Base-by-base conservation (phyloP, 2,888 invertebrate genomes). In the Sarcophaga rosellei region DNA sequence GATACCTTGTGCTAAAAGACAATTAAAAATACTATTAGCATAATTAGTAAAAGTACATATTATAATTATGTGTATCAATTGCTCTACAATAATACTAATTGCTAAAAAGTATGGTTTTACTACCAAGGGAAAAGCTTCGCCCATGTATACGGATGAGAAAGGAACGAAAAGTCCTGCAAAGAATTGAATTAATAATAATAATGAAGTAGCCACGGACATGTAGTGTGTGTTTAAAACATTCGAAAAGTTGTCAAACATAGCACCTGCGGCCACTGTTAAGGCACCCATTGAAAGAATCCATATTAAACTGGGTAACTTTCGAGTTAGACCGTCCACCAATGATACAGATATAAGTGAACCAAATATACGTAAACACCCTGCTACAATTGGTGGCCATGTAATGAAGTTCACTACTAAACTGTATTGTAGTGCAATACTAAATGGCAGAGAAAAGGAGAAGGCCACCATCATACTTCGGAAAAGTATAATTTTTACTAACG, bases 111-210 rank as follows among this genome's bases (percentile, higher is more conserved):
- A 89, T 4, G 89, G 89, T 68, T 92, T 92, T 0, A 89, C 88
- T 0, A 87, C 85, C 82, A 91, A 74, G 0, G 91, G 90, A 20
- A 91, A 92, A 4, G 91, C 92, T 81, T 92, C 92, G 1, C 91
- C 89, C 85, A 92, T 66, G 66, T 91, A 92, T 3, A 85, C 85
- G 0, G 92, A 84, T 2, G 90, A 90, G 59, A 88, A 88, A 61
- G 90, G 87, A 1, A 88, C 87, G 62, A 83, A 91, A 8, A 91
- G 20, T 2, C 92, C 92, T 5, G 89, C 90, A 47, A 91, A 90
- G 70, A 91, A 84, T 81, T 92, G 91, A 63, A 88, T 89, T n/a
- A 89, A 78, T 47, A 92, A 69, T 10, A 87, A 81, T 11, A 91
- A 73, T 17, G 84, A 78, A 17, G 79, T 80, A 11, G 89, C 76